Evolutionary conservation across 2,113 vertebrate species (phyloP).

Genomic region (Psittacula cyanocephala): DNA sequence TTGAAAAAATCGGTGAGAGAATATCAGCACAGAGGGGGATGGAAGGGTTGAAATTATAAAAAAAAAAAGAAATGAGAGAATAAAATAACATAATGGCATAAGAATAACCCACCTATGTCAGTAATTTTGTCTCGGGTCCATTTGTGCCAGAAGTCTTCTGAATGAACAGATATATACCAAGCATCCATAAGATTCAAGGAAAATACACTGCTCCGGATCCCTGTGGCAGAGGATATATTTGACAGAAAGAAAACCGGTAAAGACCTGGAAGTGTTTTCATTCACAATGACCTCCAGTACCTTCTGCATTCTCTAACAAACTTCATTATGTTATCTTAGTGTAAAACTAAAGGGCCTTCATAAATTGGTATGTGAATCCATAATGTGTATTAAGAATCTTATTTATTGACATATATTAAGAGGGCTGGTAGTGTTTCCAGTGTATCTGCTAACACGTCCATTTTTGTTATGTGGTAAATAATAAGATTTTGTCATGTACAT

Average conservation of each 20-base stretch:
- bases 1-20: not conserved
- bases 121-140: slow-evolving; percentile 67
- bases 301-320: not conserved
- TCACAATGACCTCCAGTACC: not conserved
- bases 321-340: not conserved
- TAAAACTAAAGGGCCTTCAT: not conserved
- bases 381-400: not conserved
- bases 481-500: not conserved
- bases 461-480: not conserved
- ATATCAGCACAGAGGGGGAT: not conserved
- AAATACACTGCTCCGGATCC: slow-evolving; percentile 74
- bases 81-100: not conserved
- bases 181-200: slow-evolving; percentile 75
- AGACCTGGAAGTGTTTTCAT: not conserved
- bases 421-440: not conserved
- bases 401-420: not conserved
- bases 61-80: not conserved
- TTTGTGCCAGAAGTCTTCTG: slow-evolving; percentile 72
- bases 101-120: slow-evolving; percentile 41
- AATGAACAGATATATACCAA: slow-evolving; percentile 63
- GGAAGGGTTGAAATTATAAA: not conserved
- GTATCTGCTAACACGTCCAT: not conserved
- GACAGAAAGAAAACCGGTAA: not conserved
- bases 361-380: not conserved
- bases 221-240: slow-evolving; percentile 2